A percentile compares a stretch with the other conserved stretches of the same genome.
Conservation (phyloP, 2,797 vertebrate genomes). For the Calcarius lapponicus region DNA sequence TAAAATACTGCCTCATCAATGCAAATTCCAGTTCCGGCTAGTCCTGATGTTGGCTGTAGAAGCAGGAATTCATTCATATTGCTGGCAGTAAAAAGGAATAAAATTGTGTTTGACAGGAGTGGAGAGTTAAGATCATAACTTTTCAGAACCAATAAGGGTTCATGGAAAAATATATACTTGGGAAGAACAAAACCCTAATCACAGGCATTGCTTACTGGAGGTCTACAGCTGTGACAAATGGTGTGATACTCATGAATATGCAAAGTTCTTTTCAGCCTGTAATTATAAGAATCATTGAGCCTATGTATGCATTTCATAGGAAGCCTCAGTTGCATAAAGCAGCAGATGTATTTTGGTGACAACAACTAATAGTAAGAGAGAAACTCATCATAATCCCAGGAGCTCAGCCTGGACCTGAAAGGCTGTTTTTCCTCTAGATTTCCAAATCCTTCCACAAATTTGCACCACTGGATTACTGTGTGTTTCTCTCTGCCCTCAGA, state of each 20-base stretch:
- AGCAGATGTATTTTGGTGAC: conserved; percentile 56
- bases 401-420: background rate
- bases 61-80: conserved; percentile 53
- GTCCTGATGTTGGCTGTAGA: conserved; percentile 42
- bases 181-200: conserved; percentile 69
- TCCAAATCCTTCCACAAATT: background rate
- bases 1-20: conserved; percentile 61
- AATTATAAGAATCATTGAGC: conserved; percentile 64
- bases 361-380: conserved; percentile 30
- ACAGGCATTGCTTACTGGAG: conserved; percentile 58
- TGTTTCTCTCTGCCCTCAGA: background rate
- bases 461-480: background rate
- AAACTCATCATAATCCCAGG: conserved; percentile 12
- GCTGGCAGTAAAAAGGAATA: conserved; percentile 58
- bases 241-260: conserved; percentile 62
- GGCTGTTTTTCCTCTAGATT: background rate
- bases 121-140: conserved; percentile 68
- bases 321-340: conserved; percentile 34
- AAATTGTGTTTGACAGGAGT: conserved; percentile 69
- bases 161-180: conserved; percentile 58
- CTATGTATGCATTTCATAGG: conserved; percentile 48
- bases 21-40: conserved; percentile 58
- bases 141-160: conserved; percentile 69
- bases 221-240: conserved; percentile 70
- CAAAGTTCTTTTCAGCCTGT: conserved; percentile 61